Evolutionary conservation across 1,140 invertebrate species (phyloP).

Genomic region (Drosophila bifasciata): DNA sequence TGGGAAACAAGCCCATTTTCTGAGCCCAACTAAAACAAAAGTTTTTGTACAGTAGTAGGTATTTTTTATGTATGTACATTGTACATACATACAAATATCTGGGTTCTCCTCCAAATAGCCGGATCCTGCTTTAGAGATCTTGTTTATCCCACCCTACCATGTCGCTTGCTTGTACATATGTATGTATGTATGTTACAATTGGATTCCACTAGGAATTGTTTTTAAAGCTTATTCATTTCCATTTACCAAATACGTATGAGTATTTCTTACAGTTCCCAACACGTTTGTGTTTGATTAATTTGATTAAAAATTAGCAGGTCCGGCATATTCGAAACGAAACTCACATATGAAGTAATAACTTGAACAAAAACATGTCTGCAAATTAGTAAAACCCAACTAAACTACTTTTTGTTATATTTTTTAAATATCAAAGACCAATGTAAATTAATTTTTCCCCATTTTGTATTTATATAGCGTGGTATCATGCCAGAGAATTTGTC

Average conservation of each 20-base stretch:
- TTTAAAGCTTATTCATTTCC: too few relatives aligned
- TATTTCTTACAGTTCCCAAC: conserved; percentile 1
- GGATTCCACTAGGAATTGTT: neutral
- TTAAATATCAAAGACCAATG: conserved; percentile 23
- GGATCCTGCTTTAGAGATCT: conserved; percentile 49
- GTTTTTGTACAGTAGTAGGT: conserved; percentile 1
- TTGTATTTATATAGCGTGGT: neutral
- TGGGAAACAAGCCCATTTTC: conserved; percentile 72
- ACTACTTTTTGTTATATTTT: conserved; percentile 32
- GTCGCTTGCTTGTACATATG: too few relatives aligned
- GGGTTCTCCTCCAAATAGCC: conserved; percentile 2
- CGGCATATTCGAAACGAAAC: conserved; percentile 35
- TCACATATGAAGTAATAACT: conserved; percentile 47
- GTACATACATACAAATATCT: conserved; percentile 7
- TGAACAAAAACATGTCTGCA: conserved; percentile 59
- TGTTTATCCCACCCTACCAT: conserved; percentile 4
- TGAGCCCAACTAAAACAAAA: conserved; percentile 29
- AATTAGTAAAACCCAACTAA: conserved; percentile 67
- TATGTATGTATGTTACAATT: too few relatives aligned
- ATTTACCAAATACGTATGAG: too few relatives aligned
- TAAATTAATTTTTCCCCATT: conserved; percentile 8
- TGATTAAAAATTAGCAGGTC: conserved; percentile 56
- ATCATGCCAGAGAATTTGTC: too few relatives aligned
- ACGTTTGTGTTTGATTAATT: conserved; percentile 4
- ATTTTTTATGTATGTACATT: too few relatives aligned